Evolutionary conservation across 2,113 vertebrate genomes (phyloP).

Genomic region (Scalopus aquaticus): DNA sequence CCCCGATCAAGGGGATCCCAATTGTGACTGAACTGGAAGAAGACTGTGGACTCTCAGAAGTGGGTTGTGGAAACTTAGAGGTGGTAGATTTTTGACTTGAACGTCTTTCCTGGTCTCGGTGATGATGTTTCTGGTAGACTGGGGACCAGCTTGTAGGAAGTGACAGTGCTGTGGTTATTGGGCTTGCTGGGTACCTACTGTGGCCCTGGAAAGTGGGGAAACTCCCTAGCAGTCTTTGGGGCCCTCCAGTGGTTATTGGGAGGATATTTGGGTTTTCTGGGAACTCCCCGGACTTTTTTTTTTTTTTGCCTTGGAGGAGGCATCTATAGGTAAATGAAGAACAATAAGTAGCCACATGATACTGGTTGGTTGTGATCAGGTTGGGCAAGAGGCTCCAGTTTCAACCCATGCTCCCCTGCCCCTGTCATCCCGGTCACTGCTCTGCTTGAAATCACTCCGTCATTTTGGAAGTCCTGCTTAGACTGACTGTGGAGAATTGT

Average conservation of each 20-base stretch:
- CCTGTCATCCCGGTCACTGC: no score
- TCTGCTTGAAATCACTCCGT: no score
- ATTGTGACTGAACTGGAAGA: not conserved
- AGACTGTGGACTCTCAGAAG: slow-evolving; percentile 81
- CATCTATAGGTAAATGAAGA: slow-evolving; percentile 85
- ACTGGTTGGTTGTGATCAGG: slow-evolving; percentile 15
- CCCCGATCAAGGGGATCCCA: not conserved
- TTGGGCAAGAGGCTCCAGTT: not conserved
- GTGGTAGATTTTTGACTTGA: slow-evolving; percentile 76
- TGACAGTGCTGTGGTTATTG: slow-evolving; percentile 64
- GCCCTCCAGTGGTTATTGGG: slow-evolving; percentile 86
- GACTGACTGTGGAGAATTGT: no score
- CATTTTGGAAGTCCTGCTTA: no score
- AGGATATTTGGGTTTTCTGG: slow-evolving; percentile 86
- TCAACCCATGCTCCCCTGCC: not conserved
- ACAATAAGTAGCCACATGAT: slow-evolving; percentile 79
- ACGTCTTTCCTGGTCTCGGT: slow-evolving; percentile 33
- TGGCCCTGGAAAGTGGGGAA: slow-evolving; percentile 75
- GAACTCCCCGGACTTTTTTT: slow-evolving; percentile 76
- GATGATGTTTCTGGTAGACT: slow-evolving; percentile 55
- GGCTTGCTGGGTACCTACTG: slow-evolving; percentile 86
- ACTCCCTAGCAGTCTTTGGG: slow-evolving; percentile 81
- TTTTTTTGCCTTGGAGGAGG: slow-evolving; percentile 88
- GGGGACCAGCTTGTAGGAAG: slow-evolving; percentile 72
- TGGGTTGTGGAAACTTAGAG: slow-evolving; percentile 87